Base-by-base conservation (phyloP, 2,113 vertebrate species). In the Thunnus thynnus region DNA sequence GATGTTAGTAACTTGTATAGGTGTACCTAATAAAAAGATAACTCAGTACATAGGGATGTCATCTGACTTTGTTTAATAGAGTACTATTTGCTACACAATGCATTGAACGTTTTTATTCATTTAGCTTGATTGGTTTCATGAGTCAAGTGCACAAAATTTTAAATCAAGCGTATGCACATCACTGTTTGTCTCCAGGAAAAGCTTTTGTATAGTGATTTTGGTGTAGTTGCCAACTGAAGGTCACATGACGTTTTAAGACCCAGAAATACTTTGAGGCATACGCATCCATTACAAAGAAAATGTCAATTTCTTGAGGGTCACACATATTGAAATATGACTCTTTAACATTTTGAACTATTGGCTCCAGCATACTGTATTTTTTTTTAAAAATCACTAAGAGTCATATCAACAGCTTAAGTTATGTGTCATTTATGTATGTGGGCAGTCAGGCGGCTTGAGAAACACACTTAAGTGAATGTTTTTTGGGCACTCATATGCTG, bases 111-210 rank as follows among this genome's bases (percentile, higher is more conserved):
- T 44, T 78, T 71, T 18, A 56, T 73, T 66, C 2, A 63, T 80
- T 76, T 56, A 46, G 22, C 78, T 74, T 70, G 78, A 25, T 84
- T 63, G 80, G 63, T 70, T 89, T 86, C 67, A 77, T 72, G 64
- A 86, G 54, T 84, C 67, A 80, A 75, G 51, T 13, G 20, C 48
- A 76, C 5, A 13, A 62, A 46, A 52, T 72, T 36, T 78, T 44
- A 75, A 86, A 72, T 84, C 68, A 89, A 57, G 72, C 60, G 10
- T 80, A 68, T 69, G 75, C 52, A 85, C n/a, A 86, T 76, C 36
- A 71, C 57, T 18, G 67, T 83, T 66, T 64, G 48, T 36, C 58
- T 61, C 44, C 16, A 14, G 67, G 22, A 70, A 32, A 16, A 20
- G 27, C 17, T 57, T n/a, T 54, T 72, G 18, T 60, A 2, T 6